Percentiles rank a stretch among this genome's conserved stretches.
phyloP scores from a whole-genome alignment of 2,797 vertebrate genomes.

The Clarias pachynema region DNA sequence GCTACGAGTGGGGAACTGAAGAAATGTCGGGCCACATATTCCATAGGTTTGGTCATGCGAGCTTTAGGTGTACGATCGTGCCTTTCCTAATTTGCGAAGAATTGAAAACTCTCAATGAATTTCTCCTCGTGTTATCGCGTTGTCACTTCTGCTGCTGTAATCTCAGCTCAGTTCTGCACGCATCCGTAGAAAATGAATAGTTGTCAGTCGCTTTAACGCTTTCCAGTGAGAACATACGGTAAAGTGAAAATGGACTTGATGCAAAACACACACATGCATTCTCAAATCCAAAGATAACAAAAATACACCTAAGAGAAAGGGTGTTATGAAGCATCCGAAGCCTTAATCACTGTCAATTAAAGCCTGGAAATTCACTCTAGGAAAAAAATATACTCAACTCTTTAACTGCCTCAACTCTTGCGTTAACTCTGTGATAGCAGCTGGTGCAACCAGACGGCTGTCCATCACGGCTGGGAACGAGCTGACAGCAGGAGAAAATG shows the following conservation, averaged over 20 bases:
- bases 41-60: not conserved
- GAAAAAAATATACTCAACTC: conserved; percentile 61
- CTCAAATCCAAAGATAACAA: conserved; percentile 25
- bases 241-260: conserved; percentile 3
- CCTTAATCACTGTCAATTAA: conserved; percentile 59
- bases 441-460: conserved; percentile 74
- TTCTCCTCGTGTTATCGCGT: not conserved
- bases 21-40: not conserved
- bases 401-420: conserved; percentile 65
- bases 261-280: not conserved
- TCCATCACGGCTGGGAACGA: conserved; percentile 74
- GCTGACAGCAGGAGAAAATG: conserved; percentile 76
- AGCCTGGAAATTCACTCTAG: conserved; percentile 71
- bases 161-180: not conserved
- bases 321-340: conserved; percentile 64
- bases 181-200: not conserved
- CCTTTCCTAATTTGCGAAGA: not conserved
- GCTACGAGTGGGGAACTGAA: not conserved
- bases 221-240: not conserved
- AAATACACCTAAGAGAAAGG: conserved; percentile 37
- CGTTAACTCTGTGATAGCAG: conserved; percentile 61
- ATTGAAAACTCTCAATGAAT: not conserved
- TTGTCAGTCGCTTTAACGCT: not conserved
- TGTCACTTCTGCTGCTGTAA: not conserved
- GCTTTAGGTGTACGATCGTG: not conserved